A percentile compares a stretch with the other conserved stretches of the same genome.
These are phyloP conservation scores for Cottoperca gobio DNA, from an alignment of 2,797 vertebrate genomes.

Conservation along the genomic window DNA sequence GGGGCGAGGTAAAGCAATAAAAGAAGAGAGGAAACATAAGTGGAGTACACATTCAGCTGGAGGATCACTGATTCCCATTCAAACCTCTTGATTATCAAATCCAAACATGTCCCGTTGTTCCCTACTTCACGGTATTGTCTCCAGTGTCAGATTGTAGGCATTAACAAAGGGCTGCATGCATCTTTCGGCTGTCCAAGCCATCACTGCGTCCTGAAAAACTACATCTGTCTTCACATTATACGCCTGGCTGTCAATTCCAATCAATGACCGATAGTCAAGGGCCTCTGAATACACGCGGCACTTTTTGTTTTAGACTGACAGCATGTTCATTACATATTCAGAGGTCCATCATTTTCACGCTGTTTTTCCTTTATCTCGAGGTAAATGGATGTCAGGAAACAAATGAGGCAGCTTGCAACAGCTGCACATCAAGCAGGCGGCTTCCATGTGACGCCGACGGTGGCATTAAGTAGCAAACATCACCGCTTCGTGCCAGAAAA, in stretches of 20 bases:
- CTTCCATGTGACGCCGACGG: conserved; percentile 66
- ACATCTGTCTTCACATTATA: conserved; percentile 31
- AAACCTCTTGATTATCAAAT: conserved; percentile 43
- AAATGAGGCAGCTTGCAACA: conserved; percentile 78
- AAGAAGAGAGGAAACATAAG: conserved; percentile 18
- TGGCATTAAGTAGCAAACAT: conserved; percentile 71
- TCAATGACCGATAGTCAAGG: conserved; percentile 53
- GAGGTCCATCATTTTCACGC: conserved; percentile 70
- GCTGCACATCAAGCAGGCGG: conserved; percentile 75
- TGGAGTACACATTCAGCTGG: conserved; percentile 10
- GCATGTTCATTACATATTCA: conserved; percentile 77
- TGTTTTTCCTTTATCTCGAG: conserved; percentile 74
- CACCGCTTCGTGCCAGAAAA: conserved; percentile 45
- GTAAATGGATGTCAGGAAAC: conserved; percentile 80
- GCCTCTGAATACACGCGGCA: conserved; percentile 41
- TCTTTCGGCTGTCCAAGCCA: conserved; percentile 30
- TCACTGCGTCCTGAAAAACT: conserved; percentile 27
- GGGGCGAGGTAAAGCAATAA: conserved; percentile 70
- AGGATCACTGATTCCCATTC: conserved; percentile 30
- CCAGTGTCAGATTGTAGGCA: conserved; percentile 18
- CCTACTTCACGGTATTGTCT: conserved; percentile 27
- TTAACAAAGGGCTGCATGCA: conserved; percentile 59
- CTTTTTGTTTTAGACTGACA: conserved; percentile 74
- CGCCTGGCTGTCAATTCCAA: conserved; percentile 64
- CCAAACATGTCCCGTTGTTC: conserved; percentile 33